A percentile compares a stretch with the other conserved stretches of the same genome.
phyloP scores from a whole-genome alignment of 2,888 invertebrate species.

The Diadromus collaris region DNA sequence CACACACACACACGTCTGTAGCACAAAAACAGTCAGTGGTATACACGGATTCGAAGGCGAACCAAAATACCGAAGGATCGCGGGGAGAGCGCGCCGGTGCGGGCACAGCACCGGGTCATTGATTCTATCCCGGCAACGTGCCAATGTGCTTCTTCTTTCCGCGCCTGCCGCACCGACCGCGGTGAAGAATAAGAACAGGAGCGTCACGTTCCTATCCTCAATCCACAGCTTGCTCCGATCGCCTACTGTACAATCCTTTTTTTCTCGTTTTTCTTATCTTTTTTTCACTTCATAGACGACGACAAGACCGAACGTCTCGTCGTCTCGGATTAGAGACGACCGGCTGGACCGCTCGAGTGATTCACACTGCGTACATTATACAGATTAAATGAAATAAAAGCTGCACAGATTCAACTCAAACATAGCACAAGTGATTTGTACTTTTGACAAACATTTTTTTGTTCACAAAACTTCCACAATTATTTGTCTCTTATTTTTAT shows the following conservation, averaged over 20 bases:
- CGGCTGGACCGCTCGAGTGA: not conserved
- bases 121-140: constrained; percentile 75
- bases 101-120: constrained; percentile 71
- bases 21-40: constrained; percentile 5
- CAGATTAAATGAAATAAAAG: not conserved
- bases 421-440: no score
- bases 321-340: not conserved
- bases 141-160: constrained; percentile 69
- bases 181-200: constrained; percentile 10
- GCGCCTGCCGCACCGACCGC: constrained; percentile 42
- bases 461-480: no score
- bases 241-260: not conserved
- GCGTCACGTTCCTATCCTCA: constrained; percentile 13
- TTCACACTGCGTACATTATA: constrained; percentile 2
- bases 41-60: constrained; percentile 43
- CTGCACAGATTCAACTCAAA: no score
- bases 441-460: no score
- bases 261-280: not conserved
- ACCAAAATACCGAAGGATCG: constrained; percentile 54
- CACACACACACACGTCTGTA: not conserved
- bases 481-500: no score
- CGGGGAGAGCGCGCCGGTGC: constrained; percentile 47
- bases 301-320: constrained; percentile 3
- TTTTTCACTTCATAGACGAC: not conserved
- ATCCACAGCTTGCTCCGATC: constrained; percentile 10